phyloP scores from a whole-genome alignment of 2,888 invertebrate genomes.

The Troides aeacus region DNA sequence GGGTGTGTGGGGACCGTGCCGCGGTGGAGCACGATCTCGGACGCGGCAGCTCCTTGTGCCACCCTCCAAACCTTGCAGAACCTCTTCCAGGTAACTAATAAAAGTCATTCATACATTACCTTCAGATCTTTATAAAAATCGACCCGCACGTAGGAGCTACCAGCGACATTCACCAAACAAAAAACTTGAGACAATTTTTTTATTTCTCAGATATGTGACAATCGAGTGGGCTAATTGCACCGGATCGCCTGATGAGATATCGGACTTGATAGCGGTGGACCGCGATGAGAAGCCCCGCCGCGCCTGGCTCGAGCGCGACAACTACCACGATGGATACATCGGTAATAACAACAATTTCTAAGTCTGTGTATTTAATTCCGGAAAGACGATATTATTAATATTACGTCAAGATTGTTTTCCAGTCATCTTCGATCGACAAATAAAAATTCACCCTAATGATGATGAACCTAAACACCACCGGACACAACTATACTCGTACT shows the following conservation, averaged over 20 bases:
- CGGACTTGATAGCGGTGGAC: slow-evolving; percentile 57
- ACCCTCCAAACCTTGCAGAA: slow-evolving; percentile 53
- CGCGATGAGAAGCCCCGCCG: slow-evolving; percentile 55
- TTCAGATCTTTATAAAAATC: too few relatives aligned
- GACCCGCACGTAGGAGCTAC: too few relatives aligned
- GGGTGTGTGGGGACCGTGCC: slow-evolving; percentile 71
- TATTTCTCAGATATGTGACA: slow-evolving; percentile 58
- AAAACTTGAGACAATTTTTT: background rate
- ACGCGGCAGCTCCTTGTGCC: slow-evolving; percentile 63
- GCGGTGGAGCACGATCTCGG: slow-evolving; percentile 66
- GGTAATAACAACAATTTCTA: slow-evolving; percentile 41
- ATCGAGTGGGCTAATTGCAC: slow-evolving; percentile 75
- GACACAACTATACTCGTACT: too few relatives aligned
- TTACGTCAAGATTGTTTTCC: too few relatives aligned
- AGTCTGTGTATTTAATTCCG: too few relatives aligned
- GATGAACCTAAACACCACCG: too few relatives aligned
- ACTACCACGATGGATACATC: slow-evolving; percentile 66
- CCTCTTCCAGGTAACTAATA: slow-evolving; percentile 54
- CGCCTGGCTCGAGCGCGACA: slow-evolving; percentile 47
- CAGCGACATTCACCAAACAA: too few relatives aligned
- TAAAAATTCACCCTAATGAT: too few relatives aligned
- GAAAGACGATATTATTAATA: too few relatives aligned
- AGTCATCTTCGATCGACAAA: too few relatives aligned
- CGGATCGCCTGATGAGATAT: slow-evolving; percentile 57
- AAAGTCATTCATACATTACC: background rate